Percentiles rank a stretch among this genome's conserved stretches.
These are phyloP conservation scores for Junonia oenone DNA, from an alignment of 2,888 invertebrate species.

Conservation along the genomic window DNA sequence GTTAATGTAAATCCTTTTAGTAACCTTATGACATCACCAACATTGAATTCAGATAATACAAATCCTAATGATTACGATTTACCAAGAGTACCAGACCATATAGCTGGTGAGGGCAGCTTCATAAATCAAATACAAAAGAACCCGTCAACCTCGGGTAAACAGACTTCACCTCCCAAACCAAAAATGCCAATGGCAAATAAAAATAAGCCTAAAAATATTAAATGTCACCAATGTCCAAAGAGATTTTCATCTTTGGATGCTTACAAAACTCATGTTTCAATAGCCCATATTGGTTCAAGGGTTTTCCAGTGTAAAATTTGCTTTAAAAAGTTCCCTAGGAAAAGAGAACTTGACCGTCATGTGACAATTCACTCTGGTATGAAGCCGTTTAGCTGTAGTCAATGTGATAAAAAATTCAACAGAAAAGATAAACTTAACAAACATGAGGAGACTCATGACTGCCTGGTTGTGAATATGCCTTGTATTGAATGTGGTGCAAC, in stretches of 20 bases:
- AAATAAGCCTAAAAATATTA: conserved; percentile 71
- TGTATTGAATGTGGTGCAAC: conserved; percentile 82
- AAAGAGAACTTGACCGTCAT: conserved; percentile 85
- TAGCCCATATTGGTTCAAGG: conserved; percentile 75
- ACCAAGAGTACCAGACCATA: conserved; percentile 74
- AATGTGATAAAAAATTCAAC: conserved; percentile 83
- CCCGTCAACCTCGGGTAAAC: conserved; percentile 47
- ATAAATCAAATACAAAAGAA: conserved; percentile 59
- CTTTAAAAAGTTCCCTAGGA: conserved; percentile 83
- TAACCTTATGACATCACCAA: conserved; percentile 67
- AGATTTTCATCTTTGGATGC: conserved; percentile 72
- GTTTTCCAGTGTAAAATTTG: conserved; percentile 83
- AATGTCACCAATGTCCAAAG: conserved; percentile 75
- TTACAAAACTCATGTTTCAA: conserved; percentile 74
- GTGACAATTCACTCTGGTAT: conserved; percentile 83
- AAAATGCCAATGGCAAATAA: conserved; percentile 49
- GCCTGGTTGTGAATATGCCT: conserved; percentile 78
- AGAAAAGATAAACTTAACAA: conserved; percentile 84
- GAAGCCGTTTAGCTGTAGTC: conserved; percentile 83
- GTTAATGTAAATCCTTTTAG: conserved; percentile 81
- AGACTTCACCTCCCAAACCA: conserved; percentile 54
- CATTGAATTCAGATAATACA: conserved; percentile 43
- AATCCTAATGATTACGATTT: conserved; percentile 57
- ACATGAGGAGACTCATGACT: conserved; percentile 83
- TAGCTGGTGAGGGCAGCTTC: conserved; percentile 70